phyloP scores from a whole-genome alignment of 2,888 invertebrate genomes.

The Drosophila heteroneura region DNA sequence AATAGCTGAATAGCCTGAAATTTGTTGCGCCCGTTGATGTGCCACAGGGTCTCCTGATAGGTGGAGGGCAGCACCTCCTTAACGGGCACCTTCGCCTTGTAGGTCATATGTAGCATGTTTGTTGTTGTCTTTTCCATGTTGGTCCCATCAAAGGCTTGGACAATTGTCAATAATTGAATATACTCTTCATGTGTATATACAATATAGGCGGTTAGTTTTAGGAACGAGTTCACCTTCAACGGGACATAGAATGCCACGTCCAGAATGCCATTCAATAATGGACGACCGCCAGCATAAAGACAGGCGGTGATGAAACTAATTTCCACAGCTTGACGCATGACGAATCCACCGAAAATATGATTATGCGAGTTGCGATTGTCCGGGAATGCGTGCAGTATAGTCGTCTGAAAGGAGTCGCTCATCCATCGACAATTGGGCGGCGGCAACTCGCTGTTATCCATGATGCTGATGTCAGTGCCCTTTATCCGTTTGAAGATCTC shows the following conservation, averaged over 20 bases:
- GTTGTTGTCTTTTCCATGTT: conserved; percentile 87
- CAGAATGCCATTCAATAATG: conserved; percentile 88
- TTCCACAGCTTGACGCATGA: conserved; percentile 92
- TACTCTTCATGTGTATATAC: conserved; percentile 86
- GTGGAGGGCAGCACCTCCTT: conserved; percentile 83
- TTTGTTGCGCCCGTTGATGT: conserved; percentile 43
- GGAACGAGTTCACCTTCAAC: conserved; percentile 89
- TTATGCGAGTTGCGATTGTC: conserved; percentile 90
- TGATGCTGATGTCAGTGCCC: conserved; percentile 85
- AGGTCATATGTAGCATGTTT: conserved; percentile 90
- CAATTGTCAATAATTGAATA: conserved; percentile 89
- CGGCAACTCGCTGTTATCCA: conserved; percentile 86
- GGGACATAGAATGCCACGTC: conserved; percentile 90
- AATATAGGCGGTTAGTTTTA: conserved; percentile 89
- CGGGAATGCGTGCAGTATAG: conserved; percentile 87
- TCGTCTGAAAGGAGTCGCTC: conserved; percentile 87
- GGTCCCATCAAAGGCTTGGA: conserved; percentile 87
- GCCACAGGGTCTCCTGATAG: conserved; percentile 49
- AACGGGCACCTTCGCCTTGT: conserved; percentile 86
- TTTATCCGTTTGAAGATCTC: conserved; percentile 88
- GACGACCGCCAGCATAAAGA: conserved; percentile 87
- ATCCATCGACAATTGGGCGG: conserved; percentile 89
- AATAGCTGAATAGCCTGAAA: conserved; percentile 24
- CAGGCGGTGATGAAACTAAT: conserved; percentile 89
- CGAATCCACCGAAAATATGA: conserved; percentile 91